These are phyloP conservation scores for Clivina fossor DNA, from an alignment of 2,888 invertebrate genomes.

Conservation along the genomic window DNA sequence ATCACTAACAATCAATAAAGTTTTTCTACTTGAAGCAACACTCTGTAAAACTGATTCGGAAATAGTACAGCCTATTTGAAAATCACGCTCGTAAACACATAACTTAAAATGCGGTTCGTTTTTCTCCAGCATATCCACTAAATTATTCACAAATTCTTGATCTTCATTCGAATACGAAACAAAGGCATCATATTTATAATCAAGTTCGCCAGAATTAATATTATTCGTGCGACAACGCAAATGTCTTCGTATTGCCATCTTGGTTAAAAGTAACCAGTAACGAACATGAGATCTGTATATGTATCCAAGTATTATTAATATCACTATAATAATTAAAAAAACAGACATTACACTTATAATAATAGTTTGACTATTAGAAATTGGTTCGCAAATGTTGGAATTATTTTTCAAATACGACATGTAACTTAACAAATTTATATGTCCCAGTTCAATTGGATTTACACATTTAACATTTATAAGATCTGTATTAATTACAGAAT, in stretches of 20 bases:
- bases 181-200: conserved; percentile 62
- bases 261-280: conserved; percentile 61
- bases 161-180: conserved; percentile 65
- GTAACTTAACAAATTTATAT: conserved; percentile 35
- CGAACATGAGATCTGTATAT: conserved; percentile 54
- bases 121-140: conserved; percentile 63
- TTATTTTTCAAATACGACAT: conserved; percentile 2
- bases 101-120: conserved; percentile 62
- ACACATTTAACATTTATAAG: conserved; percentile 52
- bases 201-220: conserved; percentile 37
- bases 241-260: conserved; percentile 56
- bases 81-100: conserved; percentile 71
- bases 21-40: conserved; percentile 65
- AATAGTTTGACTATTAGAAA: conserved; percentile 47
- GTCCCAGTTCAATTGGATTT: conserved; percentile 56
- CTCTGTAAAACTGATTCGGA: conserved; percentile 67
- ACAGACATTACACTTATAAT: conserved; percentile 54
- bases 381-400: conserved; percentile 1
- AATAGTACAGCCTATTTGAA: conserved; percentile 64
- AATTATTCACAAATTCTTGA: conserved; percentile 61
- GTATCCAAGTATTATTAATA: conserved; percentile 38
- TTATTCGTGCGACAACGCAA: conserved; percentile 43
- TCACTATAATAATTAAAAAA: conserved; percentile 50
- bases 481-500: conserved; percentile 11
- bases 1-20: conserved; percentile 67